Conservation (phyloP, 2,797 vertebrate genomes). For the Oophaga sylvatica region DNA sequence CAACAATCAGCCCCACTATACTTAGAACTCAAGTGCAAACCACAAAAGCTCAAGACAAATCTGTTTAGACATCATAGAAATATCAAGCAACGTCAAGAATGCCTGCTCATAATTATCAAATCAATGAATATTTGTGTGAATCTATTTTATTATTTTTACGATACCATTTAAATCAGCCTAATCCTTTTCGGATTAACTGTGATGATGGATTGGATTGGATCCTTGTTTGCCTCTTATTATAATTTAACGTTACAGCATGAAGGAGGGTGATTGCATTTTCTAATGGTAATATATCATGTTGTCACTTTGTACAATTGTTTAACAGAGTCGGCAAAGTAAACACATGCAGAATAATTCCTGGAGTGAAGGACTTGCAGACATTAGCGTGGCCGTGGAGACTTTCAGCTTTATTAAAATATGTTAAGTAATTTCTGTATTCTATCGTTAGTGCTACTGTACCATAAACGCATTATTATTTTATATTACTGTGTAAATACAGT, state of each 20-base stretch:
- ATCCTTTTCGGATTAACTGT: constrained; percentile 55
- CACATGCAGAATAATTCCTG: constrained; percentile 37
- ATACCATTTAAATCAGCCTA: constrained; percentile 24
- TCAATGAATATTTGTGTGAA: constrained; percentile 53
- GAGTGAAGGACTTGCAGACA: constrained; percentile 31
- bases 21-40: constrained; percentile 58
- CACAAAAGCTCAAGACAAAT: constrained; percentile 13
- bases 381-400: neutral
- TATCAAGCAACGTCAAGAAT: rapidly evolving
- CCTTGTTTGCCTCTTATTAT: constrained; percentile 50
- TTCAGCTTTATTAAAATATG: constrained; percentile 20
- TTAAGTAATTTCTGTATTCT: neutral
- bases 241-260: constrained; percentile 63
- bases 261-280: constrained; percentile 49
- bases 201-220: constrained; percentile 40
- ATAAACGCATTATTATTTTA: neutral
- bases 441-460: neutral
- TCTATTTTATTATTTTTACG: constrained; percentile 57
- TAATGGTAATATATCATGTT: constrained; percentile 56
- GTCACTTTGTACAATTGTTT: constrained; percentile 60
- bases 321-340: constrained; percentile 56
- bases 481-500: neutral
- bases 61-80: neutral
- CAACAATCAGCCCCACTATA: constrained; percentile 51
- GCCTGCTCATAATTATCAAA: constrained; percentile 47